These are phyloP conservation scores for Brachionus sp. DNA, from an alignment of 1,140 invertebrate species.

Conservation along the genomic window DNA sequence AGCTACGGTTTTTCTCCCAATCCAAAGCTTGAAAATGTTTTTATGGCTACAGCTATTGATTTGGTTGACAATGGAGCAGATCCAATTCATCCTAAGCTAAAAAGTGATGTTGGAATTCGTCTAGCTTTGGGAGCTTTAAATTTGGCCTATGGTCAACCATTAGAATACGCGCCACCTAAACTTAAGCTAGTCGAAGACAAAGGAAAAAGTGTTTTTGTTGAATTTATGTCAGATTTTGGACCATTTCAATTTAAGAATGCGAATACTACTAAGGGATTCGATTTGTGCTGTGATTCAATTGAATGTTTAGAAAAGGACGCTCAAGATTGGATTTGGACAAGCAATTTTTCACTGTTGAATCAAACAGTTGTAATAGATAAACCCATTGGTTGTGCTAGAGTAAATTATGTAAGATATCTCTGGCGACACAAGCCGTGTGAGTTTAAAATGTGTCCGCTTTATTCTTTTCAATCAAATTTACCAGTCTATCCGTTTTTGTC, in stretches of 20 bases:
- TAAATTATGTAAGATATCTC: too few relatives aligned
- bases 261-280: not conserved
- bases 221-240: not conserved
- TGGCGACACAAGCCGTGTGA: too few relatives aligned
- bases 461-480: not conserved
- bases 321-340: too few relatives aligned
- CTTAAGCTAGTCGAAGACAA: not conserved
- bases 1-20: slow-evolving; percentile 53
- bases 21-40: slow-evolving; percentile 50
- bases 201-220: not conserved
- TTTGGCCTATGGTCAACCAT: not conserved
- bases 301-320: not conserved
- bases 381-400: too few relatives aligned
- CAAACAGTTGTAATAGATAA: too few relatives aligned
- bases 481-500: not conserved
- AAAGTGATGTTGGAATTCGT: not conserved
- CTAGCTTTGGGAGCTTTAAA: not conserved
- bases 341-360: too few relatives aligned
- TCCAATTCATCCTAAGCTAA: not conserved
- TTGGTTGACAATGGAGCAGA: too few relatives aligned
- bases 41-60: slow-evolving; percentile 56
- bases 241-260: not conserved
- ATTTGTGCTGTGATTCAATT: not conserved
- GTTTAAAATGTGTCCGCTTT: not conserved
- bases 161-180: not conserved